Base-by-base conservation (phyloP, 2,888 invertebrate species). In the Megastigmus dorsalis region DNA sequence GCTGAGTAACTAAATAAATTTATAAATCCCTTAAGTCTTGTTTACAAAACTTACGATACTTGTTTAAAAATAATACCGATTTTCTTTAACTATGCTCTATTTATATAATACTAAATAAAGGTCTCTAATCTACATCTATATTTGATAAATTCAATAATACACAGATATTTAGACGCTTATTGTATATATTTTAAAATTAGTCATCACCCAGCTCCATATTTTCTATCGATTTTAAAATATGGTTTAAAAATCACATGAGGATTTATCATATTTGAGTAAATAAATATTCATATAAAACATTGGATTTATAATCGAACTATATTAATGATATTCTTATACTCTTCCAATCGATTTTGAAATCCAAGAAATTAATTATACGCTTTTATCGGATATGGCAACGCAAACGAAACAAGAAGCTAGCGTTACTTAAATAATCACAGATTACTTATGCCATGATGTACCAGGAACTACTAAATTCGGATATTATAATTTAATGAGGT, bases 401-500 rank as follows among this genome's bases (percentile, higher is more conserved):
- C 54, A 55, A 15, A 60, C 36, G 30, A n/a, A 38, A 55, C 6
- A 6, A 33, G 54, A 60, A 28, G n/a, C n/a, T 54, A 52, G 45
- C 30, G 15, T 59, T 30, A 59, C 57, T 48, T 41, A 52, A 50
- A 15, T 28, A 57, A 72, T 72, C 71, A 72, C 71, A 72, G 71
- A 65, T 57, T 48, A 41, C 50, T 38, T 0, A 15, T 9, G n/a
- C n/a, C n/a, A 59, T 59, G 30, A 41, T 28, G 7, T 38, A 41
- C 5, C 41, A 54, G 28, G 38, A 65, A 54, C 41, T 41, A 65
- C 10, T 36, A 15, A 7, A n/a, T 13, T 20, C 28, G 15, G 3
- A 50, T 10, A 4, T 26, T n/a, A 50, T n/a, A n/a, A n/a, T n/a
- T n/a, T n/a, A n/a, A n/a, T n/a, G n/a, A n/a, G n/a, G n/a, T n/a